Base-by-base conservation (phyloP, 2,888 invertebrate species). In the Drosophila meridiana region DNA sequence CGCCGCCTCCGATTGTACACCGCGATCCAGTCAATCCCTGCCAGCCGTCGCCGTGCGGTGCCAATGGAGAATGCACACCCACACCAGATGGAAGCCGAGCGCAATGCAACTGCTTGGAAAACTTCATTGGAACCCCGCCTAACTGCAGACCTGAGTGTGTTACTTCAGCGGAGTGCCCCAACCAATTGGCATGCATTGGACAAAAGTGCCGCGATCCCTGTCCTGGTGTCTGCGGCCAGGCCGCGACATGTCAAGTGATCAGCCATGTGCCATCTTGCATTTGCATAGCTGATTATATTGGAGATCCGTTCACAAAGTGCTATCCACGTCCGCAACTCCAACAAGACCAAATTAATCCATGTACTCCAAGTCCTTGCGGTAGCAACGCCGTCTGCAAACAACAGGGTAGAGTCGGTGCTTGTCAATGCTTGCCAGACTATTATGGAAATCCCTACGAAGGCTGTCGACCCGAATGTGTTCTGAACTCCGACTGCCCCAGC, bases 171-270 rank as follows among this genome's bases (percentile, higher is more conserved):
- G 97, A 97, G 89, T 97, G 97, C 90, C 93, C 95, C 57, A 95
- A 95, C 73, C 95, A 95, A 82, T 94, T 95, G 88, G 96, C 97
- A 7, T 97, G 97, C 89, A 95, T 97, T 55, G 95, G 95, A 82
- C 95, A 95, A 92, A 96, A 96, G 92, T 97, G 97, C 92, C 94
- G 94, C 77, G 96, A 97, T 92, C 97, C 97, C 20, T 97, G 97
- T 89, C 94, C 95, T 7, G 96, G 96, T 52, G 95, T 96, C 36
- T 96, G 97, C 89, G 97, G 97, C 14, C 89, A 95, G 28, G 94
- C 95, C 78, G 96, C 97, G 2, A 93, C 95, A 52, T 98, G 97
- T 87, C 94, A 95, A 89, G 96, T 97, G 8, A 94, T 96, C 20
- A 96, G 96, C 91, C 96, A 97, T 92, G 95, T 95, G 55, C 97